A percentile compares a stretch with the other conserved stretches of the same genome.
Conservation (phyloP, 2,888 invertebrate species). For the Spisula subtruncata region DNA sequence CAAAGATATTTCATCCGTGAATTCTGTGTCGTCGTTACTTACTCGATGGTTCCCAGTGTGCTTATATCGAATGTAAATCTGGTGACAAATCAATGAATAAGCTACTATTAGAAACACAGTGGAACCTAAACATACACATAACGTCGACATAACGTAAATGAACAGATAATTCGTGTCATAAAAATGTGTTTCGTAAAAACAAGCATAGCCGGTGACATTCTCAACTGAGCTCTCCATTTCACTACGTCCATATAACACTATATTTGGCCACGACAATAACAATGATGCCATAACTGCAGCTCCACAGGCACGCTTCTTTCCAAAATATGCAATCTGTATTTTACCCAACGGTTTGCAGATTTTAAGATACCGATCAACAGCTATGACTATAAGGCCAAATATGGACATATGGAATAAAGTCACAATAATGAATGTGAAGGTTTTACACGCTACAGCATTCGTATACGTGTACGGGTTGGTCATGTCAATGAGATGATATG, state of each 20-base stretch:
- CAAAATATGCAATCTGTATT: slow-evolving; percentile 74
- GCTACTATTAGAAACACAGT: slow-evolving; percentile 59
- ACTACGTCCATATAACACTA: slow-evolving; percentile 77
- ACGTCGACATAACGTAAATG: slow-evolving; percentile 69
- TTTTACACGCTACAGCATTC: slow-evolving; percentile 72
- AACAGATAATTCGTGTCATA: slow-evolving; percentile 72
- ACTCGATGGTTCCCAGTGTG: not conserved
- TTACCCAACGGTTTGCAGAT: slow-evolving; percentile 79
- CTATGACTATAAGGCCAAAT: slow-evolving; percentile 76
- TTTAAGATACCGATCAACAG: slow-evolving; percentile 80
- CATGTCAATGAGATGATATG: slow-evolving; percentile 80
- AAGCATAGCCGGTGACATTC: slow-evolving; percentile 76
- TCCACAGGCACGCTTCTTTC: slow-evolving; percentile 70
- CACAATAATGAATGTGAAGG: slow-evolving; percentile 71
- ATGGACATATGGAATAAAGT: slow-evolving; percentile 74
- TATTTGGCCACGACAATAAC: slow-evolving; percentile 75
- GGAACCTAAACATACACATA: slow-evolving; percentile 58
- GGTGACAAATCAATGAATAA: slow-evolving; percentile 63
- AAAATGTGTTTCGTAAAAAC: slow-evolving; percentile 74
- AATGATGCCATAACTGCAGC: slow-evolving; percentile 61
- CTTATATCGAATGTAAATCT: slow-evolving; percentile 60
- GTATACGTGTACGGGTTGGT: slow-evolving; percentile 77
- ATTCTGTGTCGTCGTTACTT: slow-evolving; percentile 34
- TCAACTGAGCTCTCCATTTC: slow-evolving; percentile 68
- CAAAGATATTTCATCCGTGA: slow-evolving; percentile 49